Conservation (phyloP, 2,888 invertebrate genomes). For the Rhagonycha lutea region DNA sequence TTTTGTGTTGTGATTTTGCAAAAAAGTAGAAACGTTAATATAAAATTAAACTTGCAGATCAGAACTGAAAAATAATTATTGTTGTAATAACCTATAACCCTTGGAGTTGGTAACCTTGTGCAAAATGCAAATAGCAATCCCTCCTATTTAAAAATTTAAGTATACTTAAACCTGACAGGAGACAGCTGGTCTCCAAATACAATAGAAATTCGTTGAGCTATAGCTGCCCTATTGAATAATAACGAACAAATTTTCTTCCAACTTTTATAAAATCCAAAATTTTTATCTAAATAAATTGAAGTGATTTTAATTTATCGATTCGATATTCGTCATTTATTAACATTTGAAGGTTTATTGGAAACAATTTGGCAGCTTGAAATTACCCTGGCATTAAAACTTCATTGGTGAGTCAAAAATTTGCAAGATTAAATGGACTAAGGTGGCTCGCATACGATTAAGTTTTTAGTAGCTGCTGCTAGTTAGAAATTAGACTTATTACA, state of each 20-base stretch:
- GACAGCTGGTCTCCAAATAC: not conserved
- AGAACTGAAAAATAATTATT: no score
- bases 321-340: not conserved
- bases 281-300: not conserved
- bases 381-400: not conserved
- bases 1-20: slow-evolving; percentile 5
- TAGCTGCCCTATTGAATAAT: not conserved
- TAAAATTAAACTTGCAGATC: no score
- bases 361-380: not conserved
- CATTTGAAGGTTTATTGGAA: not conserved
- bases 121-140: not conserved
- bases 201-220: not conserved
- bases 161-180: not conserved
- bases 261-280: not conserved
- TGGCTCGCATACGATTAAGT: not conserved
- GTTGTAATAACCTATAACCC: no score
- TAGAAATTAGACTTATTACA: not conserved
- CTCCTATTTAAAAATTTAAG: not conserved
- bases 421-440: not conserved
- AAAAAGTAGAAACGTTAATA: slow-evolving; percentile 5
- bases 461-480: not conserved
- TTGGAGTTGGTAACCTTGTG: not conserved
- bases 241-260: not conserved
- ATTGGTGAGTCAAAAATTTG: not conserved
- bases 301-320: not conserved